These are phyloP conservation scores for Antheraea pernyi DNA, from an alignment of 1,140 invertebrate species.

Conservation along the genomic window DNA sequence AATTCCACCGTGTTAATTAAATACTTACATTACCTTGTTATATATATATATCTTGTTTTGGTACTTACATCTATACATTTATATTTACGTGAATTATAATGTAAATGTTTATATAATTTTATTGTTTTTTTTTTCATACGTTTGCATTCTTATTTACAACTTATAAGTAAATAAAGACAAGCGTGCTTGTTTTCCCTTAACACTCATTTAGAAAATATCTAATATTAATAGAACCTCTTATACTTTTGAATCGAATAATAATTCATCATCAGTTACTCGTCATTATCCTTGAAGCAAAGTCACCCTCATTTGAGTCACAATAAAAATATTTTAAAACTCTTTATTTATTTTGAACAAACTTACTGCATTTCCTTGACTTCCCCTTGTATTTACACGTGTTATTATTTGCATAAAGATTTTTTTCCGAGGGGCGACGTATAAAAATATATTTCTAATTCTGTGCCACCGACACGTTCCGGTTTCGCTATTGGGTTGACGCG, in stretches of 20 bases:
- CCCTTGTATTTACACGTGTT: constrained; percentile 65
- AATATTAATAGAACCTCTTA: background rate
- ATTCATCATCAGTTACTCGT: background rate
- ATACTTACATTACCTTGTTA: too few species aligned
- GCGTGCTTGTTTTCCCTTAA: too few species aligned
- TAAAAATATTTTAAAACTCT: constrained; percentile 21
- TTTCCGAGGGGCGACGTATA: constrained; percentile 58
- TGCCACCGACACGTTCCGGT: constrained; percentile 56
- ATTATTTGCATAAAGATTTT: constrained; percentile 76
- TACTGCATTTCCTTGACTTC: constrained; percentile 35
- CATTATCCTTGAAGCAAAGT: constrained; percentile 3
- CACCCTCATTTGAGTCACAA: background rate
- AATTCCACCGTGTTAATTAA: too few species aligned
- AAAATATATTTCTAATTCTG: constrained; percentile 77
- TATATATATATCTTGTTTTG: too few species aligned
- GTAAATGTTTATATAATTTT: too few species aligned
- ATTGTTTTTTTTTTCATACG: too few species aligned
- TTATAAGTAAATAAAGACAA: too few species aligned
- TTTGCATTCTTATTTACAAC: too few species aligned
- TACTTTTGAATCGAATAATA: background rate
- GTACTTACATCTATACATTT: too few species aligned
- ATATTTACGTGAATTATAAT: too few species aligned
- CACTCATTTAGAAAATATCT: too few species aligned
- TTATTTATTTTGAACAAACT: constrained; percentile 37
- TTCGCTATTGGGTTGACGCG: constrained; percentile 32